Base-by-base conservation (phyloP, 2,888 invertebrate genomes). In the Melangyna quadrimaculata region DNA sequence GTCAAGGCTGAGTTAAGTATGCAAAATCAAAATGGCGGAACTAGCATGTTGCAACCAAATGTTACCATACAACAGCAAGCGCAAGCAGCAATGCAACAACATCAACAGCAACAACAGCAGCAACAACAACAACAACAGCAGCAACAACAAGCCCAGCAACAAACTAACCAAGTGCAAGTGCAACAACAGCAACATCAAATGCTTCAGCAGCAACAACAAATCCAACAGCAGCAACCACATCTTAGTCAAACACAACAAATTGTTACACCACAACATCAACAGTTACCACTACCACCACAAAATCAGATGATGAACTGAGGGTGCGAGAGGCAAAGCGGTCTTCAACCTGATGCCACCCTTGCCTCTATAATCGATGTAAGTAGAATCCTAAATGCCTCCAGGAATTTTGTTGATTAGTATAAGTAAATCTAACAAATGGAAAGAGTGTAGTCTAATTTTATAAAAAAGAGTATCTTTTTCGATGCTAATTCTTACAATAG, bases 1-100 rank as follows among this genome's bases (percentile, higher is more conserved):
- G 96, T 97, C 37, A 97, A 97, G 91, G 96, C 96, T 1, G 96
- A 92, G 78, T 87, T 92, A 32, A 92, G 90, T 63, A 90, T 92
- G 82, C 92, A 92, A 87, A 91, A 92, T 88, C 89, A 92, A 48
- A 90, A 91, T 59, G 90, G 91, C 24, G 91, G 91, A 6, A 91
- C 90, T 6, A 91, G 91, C 78, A 91, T 91, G 90, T 53, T 91
- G 87, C 92, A 91, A 67, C 91, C 92, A 1, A 90, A 91, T 71
- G 89, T 90, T 12, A 89, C 89, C 55, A 88, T 88, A 80, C 70
- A 88, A 53, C 89, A 90, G 45, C 89, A 91, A 35, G 89, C 90
- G 29, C 89, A 90, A 69, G 89, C 90, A 1, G 89, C 90, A 4
- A 87, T 90, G 79, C 90, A 90, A 70, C 91, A 91, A 78, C 90